Base-by-base conservation (phyloP, 2,888 invertebrate genomes). In the Stenchaetothrips biformis region DNA sequence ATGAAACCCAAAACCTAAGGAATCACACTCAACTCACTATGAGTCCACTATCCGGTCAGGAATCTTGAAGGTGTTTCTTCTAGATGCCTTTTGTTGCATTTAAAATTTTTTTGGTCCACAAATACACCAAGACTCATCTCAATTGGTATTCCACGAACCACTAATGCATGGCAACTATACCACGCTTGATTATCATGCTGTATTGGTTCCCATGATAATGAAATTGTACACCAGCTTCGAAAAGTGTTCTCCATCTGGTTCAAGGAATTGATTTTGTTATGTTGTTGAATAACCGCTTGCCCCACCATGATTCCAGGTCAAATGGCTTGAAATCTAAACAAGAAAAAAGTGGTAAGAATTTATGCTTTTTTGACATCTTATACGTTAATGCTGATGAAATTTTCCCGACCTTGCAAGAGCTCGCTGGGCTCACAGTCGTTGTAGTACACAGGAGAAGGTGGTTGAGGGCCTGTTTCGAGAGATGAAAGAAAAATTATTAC, bases 301-400 rank as follows among this genome's bases (percentile, higher is more conserved):
- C 95, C 95, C 95, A 96, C 94, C 95, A 96, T 62, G 94, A 92
- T 86, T 95, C 96, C 85, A 96, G 89, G 88, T 96, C 96, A 85
- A 96, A 96, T 27, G 95, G 94, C 85, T 95, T 94, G 86, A 96
- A 96, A 87, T 95, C 94, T 90, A 85, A 59, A 37, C 37, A 37
- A 37, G 4, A 13, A 18, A 59, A 7, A 25, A 25, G 80, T 87
- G 87, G 80, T 81, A 78, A 21, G 13, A 48, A 79, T 47, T 81
- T 78, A 79, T 37, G 79, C 48, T 53, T 77, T 48, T 59, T 21
- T 25, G 67, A 78, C 21, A 82, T 27, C 47, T 74, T 74, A 25
- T 25, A 11, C 13, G 25, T 47, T 48, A 48, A 81, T 48, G 53
- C 16, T 27, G 18, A 78, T 62, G 37, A 21, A 67, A 7, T 37